Conservation (phyloP, 2,797 vertebrate species). For the Acipenser oxyrinchus region DNA sequence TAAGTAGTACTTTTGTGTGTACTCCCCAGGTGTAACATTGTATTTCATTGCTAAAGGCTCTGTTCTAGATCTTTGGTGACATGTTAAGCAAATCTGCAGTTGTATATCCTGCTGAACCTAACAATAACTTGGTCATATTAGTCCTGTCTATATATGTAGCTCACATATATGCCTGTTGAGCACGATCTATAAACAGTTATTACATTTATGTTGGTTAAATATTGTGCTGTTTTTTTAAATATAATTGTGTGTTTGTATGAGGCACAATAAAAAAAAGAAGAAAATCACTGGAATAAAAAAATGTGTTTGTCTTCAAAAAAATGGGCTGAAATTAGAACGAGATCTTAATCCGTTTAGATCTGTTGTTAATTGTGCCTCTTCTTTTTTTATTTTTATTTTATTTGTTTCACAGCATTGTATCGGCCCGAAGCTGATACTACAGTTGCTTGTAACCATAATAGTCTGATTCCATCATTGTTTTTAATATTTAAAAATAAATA, state of each 20-base stretch:
- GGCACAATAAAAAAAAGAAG: constrained; percentile 59
- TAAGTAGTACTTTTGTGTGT: constrained; percentile 61
- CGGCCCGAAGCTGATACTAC: constrained; percentile 68
- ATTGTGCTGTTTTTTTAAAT: constrained; percentile 17
- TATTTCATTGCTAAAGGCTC: constrained; percentile 68
- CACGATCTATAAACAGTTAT: constrained; percentile 69
- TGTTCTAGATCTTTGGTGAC: constrained; percentile 62
- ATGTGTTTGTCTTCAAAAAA: constrained; percentile 32
- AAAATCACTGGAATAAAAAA: constrained; percentile 21
- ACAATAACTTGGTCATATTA: constrained; percentile 65
- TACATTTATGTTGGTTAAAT: constrained; percentile 87
- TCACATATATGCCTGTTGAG: constrained; percentile 77
- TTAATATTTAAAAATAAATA: constrained; percentile 75
- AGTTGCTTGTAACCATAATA: constrained; percentile 71
- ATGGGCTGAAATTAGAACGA: constrained; percentile 25
- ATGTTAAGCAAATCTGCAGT: constrained; percentile 61
- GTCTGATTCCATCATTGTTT: constrained; percentile 74
- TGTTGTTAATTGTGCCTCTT: constrained; percentile 62
- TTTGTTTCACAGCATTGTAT: constrained; percentile 53
- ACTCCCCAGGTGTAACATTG: constrained; percentile 45
- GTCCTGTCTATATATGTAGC: constrained; percentile 72
- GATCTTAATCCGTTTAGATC: constrained; percentile 32
- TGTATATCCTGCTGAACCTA: constrained; percentile 70
- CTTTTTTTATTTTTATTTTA: constrained; percentile 32
- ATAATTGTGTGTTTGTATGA: constrained; percentile 34